Percentiles rank a stretch among this genome's conserved stretches.
These are phyloP conservation scores for Diogma glabrata DNA, from an alignment of 2,888 invertebrate species.

Conservation along the genomic window DNA sequence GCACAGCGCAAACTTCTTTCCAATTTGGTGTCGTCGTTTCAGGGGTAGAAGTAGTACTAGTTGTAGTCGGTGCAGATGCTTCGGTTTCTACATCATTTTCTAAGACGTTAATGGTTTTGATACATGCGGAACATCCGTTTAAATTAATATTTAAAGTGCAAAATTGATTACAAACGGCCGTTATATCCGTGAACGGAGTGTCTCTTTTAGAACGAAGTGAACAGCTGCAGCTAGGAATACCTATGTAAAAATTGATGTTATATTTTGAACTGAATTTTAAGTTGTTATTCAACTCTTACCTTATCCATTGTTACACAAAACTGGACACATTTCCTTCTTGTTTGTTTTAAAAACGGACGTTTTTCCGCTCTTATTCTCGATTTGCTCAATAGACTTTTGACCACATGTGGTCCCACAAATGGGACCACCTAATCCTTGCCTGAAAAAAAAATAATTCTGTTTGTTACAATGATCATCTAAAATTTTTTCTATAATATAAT, in stretches of 20 bases:
- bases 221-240: conserved; percentile 23
- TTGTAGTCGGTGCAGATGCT: not conserved
- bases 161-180: conserved; percentile 25
- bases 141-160: conserved; percentile 27
- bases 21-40: conserved; percentile 40
- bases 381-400: not conserved
- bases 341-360: conserved; percentile 12
- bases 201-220: conserved; percentile 10
- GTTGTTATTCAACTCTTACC: conserved; percentile 31
- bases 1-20: conserved; percentile 51
- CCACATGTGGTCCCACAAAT: conserved; percentile 22
- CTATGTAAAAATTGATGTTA: conserved; percentile 16
- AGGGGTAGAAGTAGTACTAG: too few species aligned
- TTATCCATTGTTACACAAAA: conserved; percentile 46
- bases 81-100: too few species aligned
- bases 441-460: conserved; percentile 19
- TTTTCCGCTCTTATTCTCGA: not conserved
- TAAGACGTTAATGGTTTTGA: too few species aligned
- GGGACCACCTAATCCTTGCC: conserved; percentile 33
- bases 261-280: conserved; percentile 1
- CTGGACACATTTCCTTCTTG: conserved; percentile 41
- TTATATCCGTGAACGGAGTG: conserved; percentile 5
- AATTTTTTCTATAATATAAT: too few species aligned
- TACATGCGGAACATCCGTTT: conserved; percentile 27
- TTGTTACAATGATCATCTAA: not conserved